phyloP scores from a whole-genome alignment of 2,113 vertebrate genomes.

The Scatophagus argus region DNA sequence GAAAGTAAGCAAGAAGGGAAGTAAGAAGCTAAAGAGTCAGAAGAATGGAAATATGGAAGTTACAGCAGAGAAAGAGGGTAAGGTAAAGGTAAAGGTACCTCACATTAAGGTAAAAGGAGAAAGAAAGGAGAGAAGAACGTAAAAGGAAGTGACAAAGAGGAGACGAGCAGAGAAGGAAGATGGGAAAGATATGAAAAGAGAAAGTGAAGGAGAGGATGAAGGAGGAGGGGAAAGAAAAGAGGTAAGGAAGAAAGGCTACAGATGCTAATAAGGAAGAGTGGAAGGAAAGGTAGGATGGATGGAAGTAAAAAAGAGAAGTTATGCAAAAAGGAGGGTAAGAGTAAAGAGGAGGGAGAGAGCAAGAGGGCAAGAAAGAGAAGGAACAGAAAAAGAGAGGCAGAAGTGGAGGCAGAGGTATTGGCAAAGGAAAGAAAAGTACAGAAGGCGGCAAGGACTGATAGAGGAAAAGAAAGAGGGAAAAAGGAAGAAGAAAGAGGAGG shows the following conservation, averaged over 20 bases:
- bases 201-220: background rate
- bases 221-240: background rate
- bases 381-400: background rate
- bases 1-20: background rate
- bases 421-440: background rate
- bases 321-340: background rate
- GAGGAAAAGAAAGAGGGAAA: background rate
- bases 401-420: background rate
- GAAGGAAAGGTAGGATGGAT: background rate
- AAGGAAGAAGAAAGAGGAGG: constrained; percentile 31
- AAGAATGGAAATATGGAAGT: background rate
- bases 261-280: no score
- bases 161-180: background rate
- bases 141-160: background rate
- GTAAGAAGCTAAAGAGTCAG: background rate
- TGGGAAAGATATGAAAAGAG: background rate
- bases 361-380: background rate
- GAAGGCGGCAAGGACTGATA: background rate
- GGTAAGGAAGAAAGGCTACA: background rate
- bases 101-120: no score
- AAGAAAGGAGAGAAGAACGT: background rate
- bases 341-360: no score
- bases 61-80: background rate
- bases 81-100: no score
- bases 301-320: no score